These are phyloP conservation scores for Caenorhabditis doughertyi DNA, from an alignment of 2,888 invertebrate genomes.

Conservation along the genomic window DNA sequence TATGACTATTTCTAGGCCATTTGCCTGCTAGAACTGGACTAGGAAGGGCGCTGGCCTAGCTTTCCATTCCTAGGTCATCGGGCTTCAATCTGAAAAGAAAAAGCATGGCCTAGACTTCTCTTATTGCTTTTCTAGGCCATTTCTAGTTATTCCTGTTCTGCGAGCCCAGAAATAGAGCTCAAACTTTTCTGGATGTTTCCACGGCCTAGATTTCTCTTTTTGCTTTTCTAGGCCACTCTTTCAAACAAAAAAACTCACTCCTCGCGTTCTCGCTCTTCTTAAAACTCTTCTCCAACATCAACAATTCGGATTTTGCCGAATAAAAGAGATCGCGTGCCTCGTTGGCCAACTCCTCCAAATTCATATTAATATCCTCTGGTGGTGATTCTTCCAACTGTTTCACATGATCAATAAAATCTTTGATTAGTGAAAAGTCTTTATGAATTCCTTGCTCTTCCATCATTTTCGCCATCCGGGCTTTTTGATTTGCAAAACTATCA, in stretches of 20 bases:
- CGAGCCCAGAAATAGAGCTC: no score
- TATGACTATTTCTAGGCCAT: no score
- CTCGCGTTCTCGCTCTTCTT: background rate
- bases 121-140: no score
- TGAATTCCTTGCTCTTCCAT: background rate
- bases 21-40: no score
- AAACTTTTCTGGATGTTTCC: no score
- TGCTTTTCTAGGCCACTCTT: no score
- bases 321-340: constrained; percentile 11
- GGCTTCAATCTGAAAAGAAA: no score
- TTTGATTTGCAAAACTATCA: constrained; percentile 30
- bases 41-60: no score
- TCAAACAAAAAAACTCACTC: constrained; percentile 9
- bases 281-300: background rate
- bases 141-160: no score
- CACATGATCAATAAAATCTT: background rate
- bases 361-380: constrained; percentile 2
- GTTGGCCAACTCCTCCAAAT: constrained; percentile 22
- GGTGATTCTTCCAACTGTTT: background rate
- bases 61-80: no score
- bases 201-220: no score
- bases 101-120: no score
- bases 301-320: background rate
- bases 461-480: constrained; percentile 13
- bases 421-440: background rate